phyloP scores from a whole-genome alignment of 2,113 vertebrate species.

The Talpa occidentalis region DNA sequence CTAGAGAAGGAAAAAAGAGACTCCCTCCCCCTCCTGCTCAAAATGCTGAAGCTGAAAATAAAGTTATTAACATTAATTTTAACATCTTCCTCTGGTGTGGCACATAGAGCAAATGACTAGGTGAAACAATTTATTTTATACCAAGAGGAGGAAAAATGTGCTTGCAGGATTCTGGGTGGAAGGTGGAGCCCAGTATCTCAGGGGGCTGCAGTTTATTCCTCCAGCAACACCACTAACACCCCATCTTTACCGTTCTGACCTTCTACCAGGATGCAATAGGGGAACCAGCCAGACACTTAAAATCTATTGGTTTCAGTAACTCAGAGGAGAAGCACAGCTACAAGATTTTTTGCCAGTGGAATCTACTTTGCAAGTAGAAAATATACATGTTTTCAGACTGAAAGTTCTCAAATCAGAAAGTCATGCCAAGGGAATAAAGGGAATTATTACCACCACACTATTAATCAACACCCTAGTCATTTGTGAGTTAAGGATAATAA shows the following conservation, averaged over 20 bases:
- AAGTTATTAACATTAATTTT: constrained; percentile 10
- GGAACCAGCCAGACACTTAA: not conserved
- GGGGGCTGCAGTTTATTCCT: not conserved
- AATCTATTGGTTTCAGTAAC: constrained; percentile 31
- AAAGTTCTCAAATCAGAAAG: not conserved
- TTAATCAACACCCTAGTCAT: not conserved
- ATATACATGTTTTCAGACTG: not conserved
- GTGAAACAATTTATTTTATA: not conserved
- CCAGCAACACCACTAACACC: not conserved
- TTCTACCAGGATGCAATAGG: not conserved
- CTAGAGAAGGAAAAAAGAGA: not conserved
- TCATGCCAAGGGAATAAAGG: not conserved
- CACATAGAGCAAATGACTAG: not conserved
- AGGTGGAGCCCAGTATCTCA: not conserved
- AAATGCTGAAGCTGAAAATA: not conserved
- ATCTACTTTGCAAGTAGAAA: constrained; percentile 14
- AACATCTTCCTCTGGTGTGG: not conserved
- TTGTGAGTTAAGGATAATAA: not conserved
- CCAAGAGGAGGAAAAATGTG: not conserved
- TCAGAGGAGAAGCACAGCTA: constrained; percentile 26
- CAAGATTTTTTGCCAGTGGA: constrained; percentile 1
- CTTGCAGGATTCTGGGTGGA: not conserved
- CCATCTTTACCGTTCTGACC: not conserved
- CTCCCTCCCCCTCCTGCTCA: too few relatives aligned
- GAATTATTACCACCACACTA: not conserved